Conservation (phyloP, 2,113 vertebrate genomes). For the Fulica atra region DNA sequence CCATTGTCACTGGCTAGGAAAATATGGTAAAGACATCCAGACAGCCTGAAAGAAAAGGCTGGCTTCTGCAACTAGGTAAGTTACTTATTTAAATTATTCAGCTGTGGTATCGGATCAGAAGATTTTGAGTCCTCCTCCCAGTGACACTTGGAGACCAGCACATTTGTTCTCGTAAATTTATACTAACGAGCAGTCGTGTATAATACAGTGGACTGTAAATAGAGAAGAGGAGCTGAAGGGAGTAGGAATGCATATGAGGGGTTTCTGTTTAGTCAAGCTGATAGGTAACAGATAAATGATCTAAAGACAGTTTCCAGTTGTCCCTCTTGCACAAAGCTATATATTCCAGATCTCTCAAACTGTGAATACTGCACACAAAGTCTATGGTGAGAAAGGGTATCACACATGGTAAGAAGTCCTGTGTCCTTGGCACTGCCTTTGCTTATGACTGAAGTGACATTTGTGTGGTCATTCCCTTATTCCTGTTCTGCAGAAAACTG, state of each 20-base stretch:
- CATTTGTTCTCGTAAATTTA: background rate
- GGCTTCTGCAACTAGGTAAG: background rate
- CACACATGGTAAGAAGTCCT: background rate
- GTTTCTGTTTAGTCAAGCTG: background rate
- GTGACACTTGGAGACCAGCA: background rate
- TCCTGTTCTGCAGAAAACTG: background rate
- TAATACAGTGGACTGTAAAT: background rate
- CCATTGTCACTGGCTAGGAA: constrained; percentile 12
- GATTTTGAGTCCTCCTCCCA: background rate
- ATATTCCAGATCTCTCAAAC: background rate
- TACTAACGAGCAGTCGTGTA: background rate
- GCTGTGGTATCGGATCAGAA: background rate
- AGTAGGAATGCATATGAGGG: background rate
- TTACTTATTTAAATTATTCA: background rate
- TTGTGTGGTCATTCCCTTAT: background rate
- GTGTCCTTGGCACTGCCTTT: background rate
- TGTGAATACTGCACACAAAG: background rate
- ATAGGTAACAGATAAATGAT: background rate
- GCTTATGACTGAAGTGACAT: background rate
- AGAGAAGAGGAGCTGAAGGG: background rate
- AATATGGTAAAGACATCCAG: background rate
- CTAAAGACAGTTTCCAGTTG: background rate
- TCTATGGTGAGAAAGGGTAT: background rate
- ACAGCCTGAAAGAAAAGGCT: background rate
- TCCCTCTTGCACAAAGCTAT: background rate